These are phyloP conservation scores for Druon quercuslanigerum DNA, from an alignment of 1,140 invertebrate genomes.

Conservation along the genomic window DNA sequence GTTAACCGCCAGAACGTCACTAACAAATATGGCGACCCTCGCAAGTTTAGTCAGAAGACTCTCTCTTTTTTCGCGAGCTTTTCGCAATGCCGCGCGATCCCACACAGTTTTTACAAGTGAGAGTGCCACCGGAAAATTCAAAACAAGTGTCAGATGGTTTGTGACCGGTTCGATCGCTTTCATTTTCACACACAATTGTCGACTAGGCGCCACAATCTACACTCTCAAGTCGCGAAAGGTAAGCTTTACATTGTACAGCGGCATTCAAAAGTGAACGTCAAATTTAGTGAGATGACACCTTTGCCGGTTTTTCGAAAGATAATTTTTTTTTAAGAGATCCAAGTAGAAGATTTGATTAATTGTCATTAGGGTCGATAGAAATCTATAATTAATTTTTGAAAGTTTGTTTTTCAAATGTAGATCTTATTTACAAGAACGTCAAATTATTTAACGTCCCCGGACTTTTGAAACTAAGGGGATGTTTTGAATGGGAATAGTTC, in stretches of 20 bases:
- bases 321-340: no score
- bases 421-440: no score
- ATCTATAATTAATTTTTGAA: no score
- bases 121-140: slow-evolving; percentile 32
- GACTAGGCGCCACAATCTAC: slow-evolving; percentile 49
- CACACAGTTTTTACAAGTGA: slow-evolving; percentile 34
- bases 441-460: no score
- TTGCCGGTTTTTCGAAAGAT: no score
- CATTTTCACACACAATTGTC: slow-evolving; percentile 49
- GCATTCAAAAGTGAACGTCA: background rate
- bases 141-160: slow-evolving; percentile 40
- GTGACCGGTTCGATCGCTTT: slow-evolving; percentile 48
- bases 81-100: slow-evolving; percentile 41
- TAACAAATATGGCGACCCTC: slow-evolving; percentile 54
- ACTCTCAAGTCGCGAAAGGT: slow-evolving; percentile 61
- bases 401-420: no score
- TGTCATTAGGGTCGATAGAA: no score
- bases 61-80: slow-evolving; percentile 30
- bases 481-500: no score
- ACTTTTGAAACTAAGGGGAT: no score
- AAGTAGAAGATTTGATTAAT: no score
- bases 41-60: slow-evolving; percentile 36
- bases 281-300: background rate
- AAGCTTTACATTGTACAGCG: slow-evolving; percentile 32
- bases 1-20: background rate